Conservation (phyloP, 2,797 vertebrate genomes). For the Zenarchopterus dispar region DNA sequence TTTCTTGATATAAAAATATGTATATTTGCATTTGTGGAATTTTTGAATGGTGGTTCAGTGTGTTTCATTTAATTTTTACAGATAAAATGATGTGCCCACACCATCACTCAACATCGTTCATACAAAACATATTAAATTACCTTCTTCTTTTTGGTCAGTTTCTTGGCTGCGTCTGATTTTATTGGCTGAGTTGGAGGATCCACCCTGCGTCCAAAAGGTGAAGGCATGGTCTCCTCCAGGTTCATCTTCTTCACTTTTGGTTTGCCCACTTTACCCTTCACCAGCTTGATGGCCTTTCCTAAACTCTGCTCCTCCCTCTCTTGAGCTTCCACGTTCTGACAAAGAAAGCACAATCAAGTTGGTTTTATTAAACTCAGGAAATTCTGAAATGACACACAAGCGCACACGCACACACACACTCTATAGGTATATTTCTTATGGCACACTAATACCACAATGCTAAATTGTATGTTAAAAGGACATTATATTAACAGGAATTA, state of each 20-base stretch:
- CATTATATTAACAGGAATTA: no score
- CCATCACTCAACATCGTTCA: no score
- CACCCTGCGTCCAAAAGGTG: conserved; percentile 91
- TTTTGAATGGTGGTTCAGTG: no score
- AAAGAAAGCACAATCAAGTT: conserved; percentile 15
- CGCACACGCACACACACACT: no score
- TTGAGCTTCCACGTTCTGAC: conserved; percentile 90
- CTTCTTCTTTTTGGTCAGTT: conserved; percentile 94
- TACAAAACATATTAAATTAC: conserved; percentile 59
- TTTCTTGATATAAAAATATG: no score
- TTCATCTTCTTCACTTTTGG: conserved; percentile 95
- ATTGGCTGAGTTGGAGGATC: conserved; percentile 90
- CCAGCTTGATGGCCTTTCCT: conserved; percentile 88
- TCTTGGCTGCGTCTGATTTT: conserved; percentile 93
- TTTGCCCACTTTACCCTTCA: conserved; percentile 97
- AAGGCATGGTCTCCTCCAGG: conserved; percentile 94
- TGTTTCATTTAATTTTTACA: no score
- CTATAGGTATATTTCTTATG: no score
- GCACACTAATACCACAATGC: no score
- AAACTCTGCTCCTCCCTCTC: conserved; percentile 88
- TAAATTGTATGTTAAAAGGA: no score
- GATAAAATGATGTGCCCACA: background rate
- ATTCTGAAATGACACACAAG: no score
- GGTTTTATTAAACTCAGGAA: no score
- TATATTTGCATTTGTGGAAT: no score